phyloP scores from a whole-genome alignment of 2,113 vertebrate genomes.

The Eurypyga helias region DNA sequence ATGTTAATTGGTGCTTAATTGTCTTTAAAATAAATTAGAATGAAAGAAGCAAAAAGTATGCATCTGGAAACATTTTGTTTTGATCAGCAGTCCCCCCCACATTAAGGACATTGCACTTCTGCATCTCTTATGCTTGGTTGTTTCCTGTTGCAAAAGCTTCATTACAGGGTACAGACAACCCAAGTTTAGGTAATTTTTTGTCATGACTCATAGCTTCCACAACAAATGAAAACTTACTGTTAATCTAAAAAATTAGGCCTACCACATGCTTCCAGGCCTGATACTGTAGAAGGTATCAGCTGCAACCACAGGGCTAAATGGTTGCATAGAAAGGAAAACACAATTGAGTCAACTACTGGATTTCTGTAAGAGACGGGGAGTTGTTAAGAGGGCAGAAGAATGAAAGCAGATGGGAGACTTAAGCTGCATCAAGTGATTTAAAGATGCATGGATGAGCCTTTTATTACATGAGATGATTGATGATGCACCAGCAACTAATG shows the following conservation, averaged over 20 bases:
- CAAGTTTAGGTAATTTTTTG: not conserved
- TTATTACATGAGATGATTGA: conserved; percentile 13
- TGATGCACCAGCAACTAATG: not conserved
- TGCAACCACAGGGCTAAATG: not conserved
- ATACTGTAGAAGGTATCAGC: not conserved
- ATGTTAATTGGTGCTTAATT: not conserved
- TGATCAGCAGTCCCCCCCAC: not conserved
- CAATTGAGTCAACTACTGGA: not conserved
- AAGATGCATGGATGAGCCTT: conserved; percentile 48
- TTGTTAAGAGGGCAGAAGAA: conserved; percentile 53
- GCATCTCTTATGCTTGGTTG: not conserved
- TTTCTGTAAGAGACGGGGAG: conserved; percentile 24
- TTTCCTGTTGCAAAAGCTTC: not conserved
- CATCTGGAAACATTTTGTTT: not conserved
- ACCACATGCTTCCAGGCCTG: not conserved
- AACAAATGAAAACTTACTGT: not conserved
- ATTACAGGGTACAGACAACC: not conserved
- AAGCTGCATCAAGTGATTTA: conserved; percentile 57
- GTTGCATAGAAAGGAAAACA: not conserved
- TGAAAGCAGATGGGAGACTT: conserved; percentile 62
- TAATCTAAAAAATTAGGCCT: not conserved
- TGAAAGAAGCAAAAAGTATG: not conserved
- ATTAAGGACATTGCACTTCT: not conserved
- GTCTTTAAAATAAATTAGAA: not conserved
- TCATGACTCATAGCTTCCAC: not conserved